These are phyloP conservation scores for Silurus glanis DNA, from an alignment of 2,113 vertebrate species.

Conservation along the genomic window DNA sequence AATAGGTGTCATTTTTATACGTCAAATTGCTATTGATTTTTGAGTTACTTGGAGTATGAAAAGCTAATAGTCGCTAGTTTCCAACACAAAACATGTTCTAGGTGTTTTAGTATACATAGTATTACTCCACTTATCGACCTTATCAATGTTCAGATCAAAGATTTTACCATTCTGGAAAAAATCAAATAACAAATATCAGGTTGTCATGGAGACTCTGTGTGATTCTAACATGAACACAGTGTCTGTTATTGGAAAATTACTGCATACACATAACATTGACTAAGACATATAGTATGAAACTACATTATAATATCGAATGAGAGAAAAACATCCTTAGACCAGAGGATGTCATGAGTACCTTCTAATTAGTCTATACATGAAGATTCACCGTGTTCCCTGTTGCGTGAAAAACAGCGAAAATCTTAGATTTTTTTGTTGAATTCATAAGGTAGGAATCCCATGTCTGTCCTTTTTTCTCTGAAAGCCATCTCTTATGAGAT, in stretches of 20 bases:
- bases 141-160: background rate
- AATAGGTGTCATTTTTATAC: background rate
- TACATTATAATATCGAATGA: background rate
- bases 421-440: background rate
- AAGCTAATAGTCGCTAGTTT: background rate
- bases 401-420: background rate
- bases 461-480: background rate
- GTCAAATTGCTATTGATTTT: too few relatives aligned
- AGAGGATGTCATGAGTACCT: background rate
- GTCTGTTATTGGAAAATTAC: background rate
- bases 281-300: background rate
- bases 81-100: background rate
- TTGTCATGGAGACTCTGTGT: background rate
- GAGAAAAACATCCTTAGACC: too few relatives aligned
- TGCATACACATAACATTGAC: background rate
- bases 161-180: background rate
- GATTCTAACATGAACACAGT: background rate
- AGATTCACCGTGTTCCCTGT: background rate
- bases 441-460: background rate
- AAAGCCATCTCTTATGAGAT: constrained; percentile 20
- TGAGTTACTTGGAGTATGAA: too few relatives aligned
- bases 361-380: background rate
- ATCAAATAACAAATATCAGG: background rate
- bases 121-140: background rate
- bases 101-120: background rate